Conservation (phyloP, 2,888 invertebrate species). For the Agriopis marginaria region DNA sequence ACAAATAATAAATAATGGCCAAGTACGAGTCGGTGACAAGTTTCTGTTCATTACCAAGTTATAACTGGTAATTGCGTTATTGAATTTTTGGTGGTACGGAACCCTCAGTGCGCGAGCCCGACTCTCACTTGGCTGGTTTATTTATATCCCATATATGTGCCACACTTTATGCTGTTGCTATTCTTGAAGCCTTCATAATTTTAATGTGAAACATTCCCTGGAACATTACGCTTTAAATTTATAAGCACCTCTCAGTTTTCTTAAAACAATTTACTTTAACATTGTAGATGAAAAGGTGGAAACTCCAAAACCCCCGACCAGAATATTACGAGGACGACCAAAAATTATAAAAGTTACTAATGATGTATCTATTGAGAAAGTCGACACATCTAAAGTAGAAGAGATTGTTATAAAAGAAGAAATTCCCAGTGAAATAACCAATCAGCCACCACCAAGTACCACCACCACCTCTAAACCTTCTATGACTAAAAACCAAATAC, state of each 20-base stretch:
- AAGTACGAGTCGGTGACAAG: too few species aligned
- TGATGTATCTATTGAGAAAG: not conserved
- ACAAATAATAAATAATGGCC: too few species aligned
- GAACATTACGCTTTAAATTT: too few species aligned
- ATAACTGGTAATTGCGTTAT: too few species aligned
- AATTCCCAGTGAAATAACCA: not conserved
- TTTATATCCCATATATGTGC: too few species aligned
- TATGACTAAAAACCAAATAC: not conserved
- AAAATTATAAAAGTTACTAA: not conserved
- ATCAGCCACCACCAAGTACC: too few species aligned
- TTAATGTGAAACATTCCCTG: not conserved
- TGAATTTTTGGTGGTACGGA: too few species aligned
- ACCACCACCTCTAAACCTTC: not conserved
- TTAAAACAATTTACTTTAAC: not conserved
- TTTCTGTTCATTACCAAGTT: too few species aligned
- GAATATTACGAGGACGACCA: not conserved
- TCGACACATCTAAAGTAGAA: not conserved
- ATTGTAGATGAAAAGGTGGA: conserved; percentile 1
- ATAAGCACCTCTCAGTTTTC: too few species aligned
- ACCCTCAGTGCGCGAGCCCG: too few species aligned
- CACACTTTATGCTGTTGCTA: not conserved
- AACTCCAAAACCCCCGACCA: not conserved
- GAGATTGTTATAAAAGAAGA: not conserved
- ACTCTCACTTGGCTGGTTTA: too few species aligned
- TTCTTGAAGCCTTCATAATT: not conserved